These are phyloP conservation scores for Hystrix cristata DNA, from an alignment of 2,113 vertebrate species.

Conservation along the genomic window DNA sequence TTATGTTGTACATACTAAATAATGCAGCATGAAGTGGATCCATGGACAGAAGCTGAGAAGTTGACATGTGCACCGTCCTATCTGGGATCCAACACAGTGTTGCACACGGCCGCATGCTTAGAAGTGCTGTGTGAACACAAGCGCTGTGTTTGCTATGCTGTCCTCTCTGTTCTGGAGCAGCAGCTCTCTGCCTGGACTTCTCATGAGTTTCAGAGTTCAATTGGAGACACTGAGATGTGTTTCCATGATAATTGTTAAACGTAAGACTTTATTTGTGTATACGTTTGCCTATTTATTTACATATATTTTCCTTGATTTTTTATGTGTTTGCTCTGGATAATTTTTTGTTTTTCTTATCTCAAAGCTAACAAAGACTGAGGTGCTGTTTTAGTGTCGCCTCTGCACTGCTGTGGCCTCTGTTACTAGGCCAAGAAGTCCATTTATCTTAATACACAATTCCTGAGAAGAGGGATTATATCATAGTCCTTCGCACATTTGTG, in stretches of 20 bases:
- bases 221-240: neutral
- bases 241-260: neutral
- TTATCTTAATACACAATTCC: neutral
- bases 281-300: neutral
- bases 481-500: neutral
- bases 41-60: neutral
- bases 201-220: neutral
- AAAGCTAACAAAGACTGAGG: neutral
- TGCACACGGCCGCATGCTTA: neutral
- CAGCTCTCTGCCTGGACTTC: neutral
- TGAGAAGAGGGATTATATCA: neutral
- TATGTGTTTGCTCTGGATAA: neutral
- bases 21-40: neutral
- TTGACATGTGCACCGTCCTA: no score
- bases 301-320: neutral
- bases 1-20: neutral
- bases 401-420: neutral
- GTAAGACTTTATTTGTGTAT: neutral
- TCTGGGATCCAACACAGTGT: neutral
- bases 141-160: neutral
- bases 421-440: neutral
- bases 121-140: accelerated
- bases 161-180: neutral
- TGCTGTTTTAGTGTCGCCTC: neutral
- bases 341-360: neutral